These are phyloP conservation scores for Bactericera cockerelli DNA, from an alignment of 1,140 invertebrate species.

Conservation along the genomic window DNA sequence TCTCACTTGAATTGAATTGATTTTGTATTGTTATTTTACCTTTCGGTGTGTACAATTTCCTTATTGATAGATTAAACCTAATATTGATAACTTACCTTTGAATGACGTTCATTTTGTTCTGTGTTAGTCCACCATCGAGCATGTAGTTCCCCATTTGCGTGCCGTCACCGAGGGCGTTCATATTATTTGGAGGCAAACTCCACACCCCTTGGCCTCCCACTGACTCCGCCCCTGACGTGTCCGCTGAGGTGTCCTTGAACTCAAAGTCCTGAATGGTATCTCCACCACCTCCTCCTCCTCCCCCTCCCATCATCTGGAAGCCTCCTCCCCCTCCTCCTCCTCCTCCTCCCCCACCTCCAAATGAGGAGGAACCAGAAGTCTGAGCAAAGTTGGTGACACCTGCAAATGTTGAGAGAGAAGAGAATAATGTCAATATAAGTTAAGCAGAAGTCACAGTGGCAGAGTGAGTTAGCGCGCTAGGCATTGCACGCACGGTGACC, in stretches of 20 bases:
- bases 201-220: conserved; percentile 17
- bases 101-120: not conserved
- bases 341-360: conserved; percentile 16
- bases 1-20: no score
- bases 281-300: conserved; percentile 25
- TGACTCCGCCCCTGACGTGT: conserved; percentile 21
- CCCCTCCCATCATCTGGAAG: conserved; percentile 25
- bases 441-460: not conserved
- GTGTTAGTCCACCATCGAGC: not conserved
- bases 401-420: conserved; percentile 6
- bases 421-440: conserved; percentile 20
- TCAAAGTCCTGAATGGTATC: conserved; percentile 43
- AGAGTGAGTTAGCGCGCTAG: no score
- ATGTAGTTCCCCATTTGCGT: not conserved
- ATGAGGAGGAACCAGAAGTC: conserved; percentile 31
- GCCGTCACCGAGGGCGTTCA: not conserved
- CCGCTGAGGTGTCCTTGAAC: conserved; percentile 34
- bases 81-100: conserved; percentile 2
- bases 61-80: no score
- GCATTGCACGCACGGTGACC: no score
- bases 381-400: conserved; percentile 23
- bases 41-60: no score
- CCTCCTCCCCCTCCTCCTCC: conserved; percentile 16
- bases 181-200: conserved; percentile 20
- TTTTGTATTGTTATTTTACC: no score